Percentiles rank a stretch among this genome's conserved stretches.
phyloP scores from a whole-genome alignment of 53 echinoderm and acorn worm species.

The Echinometra lucunter region DNA sequence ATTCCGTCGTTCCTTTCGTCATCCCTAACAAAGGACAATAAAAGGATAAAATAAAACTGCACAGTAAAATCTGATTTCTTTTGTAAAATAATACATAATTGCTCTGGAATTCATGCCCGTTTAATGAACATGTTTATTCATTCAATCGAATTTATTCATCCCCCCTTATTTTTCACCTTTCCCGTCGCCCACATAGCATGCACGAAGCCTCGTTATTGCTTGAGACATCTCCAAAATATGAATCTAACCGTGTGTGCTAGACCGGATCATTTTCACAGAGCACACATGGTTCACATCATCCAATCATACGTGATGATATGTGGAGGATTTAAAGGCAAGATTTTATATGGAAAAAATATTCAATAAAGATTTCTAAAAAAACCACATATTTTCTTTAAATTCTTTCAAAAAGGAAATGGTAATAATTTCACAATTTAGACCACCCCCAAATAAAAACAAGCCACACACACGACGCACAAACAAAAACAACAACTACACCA shows the following conservation, averaged over 20 bases:
- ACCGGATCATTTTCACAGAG: constrained; percentile 4
- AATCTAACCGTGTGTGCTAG: background rate
- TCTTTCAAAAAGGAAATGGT: too few species aligned
- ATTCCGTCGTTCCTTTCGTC: too few species aligned
- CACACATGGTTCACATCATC: constrained; percentile 17
- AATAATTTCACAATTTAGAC: too few species aligned
- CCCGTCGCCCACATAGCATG: background rate
- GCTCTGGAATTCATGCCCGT: too few species aligned
- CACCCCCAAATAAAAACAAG: too few species aligned
- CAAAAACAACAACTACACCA: too few species aligned
- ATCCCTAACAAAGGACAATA: too few species aligned
- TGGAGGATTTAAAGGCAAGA: background rate
- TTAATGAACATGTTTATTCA: too few species aligned
- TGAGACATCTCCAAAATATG: constrained; percentile 16
- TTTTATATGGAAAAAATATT: background rate
- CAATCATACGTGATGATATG: constrained; percentile 9
- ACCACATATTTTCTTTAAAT: background rate
- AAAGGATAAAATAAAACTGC: too few species aligned
- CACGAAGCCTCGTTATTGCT: background rate
- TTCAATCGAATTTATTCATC: background rate
- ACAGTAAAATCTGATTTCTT: too few species aligned
- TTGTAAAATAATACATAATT: too few species aligned
- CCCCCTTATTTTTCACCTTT: background rate
- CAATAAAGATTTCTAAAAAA: background rate
- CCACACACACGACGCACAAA: too few species aligned